Evolutionary conservation across 2,888 invertebrate genomes (phyloP), one percentile per base, ranked within the genome.

Genomic region (Melieria omissa): DNA sequence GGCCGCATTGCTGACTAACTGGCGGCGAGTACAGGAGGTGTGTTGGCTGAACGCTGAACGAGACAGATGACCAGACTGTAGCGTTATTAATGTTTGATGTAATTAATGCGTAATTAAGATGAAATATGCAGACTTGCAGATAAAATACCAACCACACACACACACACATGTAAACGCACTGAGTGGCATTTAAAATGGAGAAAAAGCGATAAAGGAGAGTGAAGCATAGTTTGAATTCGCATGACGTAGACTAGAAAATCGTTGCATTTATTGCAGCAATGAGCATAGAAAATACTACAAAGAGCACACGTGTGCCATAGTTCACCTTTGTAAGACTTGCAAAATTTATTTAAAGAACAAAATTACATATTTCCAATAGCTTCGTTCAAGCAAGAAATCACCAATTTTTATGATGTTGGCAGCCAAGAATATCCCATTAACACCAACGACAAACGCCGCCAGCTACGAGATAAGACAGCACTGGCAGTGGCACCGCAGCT

Each of bases 21-120:
- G 29, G 29, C 29, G 29, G n/a, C n/a, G 16, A 8, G 42, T 12
- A 70, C 45, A 8, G 63, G 55, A 52, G 45, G 55, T 63, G 29
- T 49, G 67, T 49, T n/a, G 46, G 69, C 42, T n/a, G n/a, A n/a
- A 5, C 46, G 49, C 16, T 62, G n/a, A 61, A 10, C 58, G 67
- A 14, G 69, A 52, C 61, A 64, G 72, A 75, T 72, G 73, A n/a
- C 45, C 78, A 75, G 61, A 42, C 64, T 74, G 75, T 74, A 76
- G 74, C 73, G 77, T 77, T 81, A 81, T 82, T 80, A 82, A 81
- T 81, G 82, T 80, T 82, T 81, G 80, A 78, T 81, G 81, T 79
- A 82, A 82, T 82, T 82, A 82, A 82, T 82, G 81, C 82, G 80
- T 80, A 82, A 82, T 82, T 82, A 82, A 82, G 82, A 81, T 80